These are phyloP conservation scores for Anthoptus insignis DNA, from an alignment of 2,888 invertebrate genomes.

Conservation along the genomic window DNA sequence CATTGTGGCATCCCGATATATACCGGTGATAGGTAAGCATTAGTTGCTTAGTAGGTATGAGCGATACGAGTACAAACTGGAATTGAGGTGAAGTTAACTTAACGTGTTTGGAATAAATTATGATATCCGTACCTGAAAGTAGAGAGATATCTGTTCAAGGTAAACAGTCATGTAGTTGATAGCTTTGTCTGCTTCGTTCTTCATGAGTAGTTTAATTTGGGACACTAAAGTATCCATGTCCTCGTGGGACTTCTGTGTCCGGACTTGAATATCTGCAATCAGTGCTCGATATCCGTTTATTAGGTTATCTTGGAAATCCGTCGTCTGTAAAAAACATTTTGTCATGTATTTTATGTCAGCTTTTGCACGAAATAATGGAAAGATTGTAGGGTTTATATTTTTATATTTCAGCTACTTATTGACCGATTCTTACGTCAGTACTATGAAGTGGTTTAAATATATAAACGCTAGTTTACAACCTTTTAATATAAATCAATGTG, in stretches of 20 bases:
- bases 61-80: no score
- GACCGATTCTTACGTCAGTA: no score
- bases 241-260: conserved; percentile 80
- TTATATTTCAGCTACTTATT: no score
- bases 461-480: no score
- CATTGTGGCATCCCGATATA: no score
- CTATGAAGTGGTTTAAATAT: no score
- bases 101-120: conserved; percentile 19
- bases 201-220: conserved; percentile 82
- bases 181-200: conserved; percentile 82
- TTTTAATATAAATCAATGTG: no score
- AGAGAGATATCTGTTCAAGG: conserved; percentile 80
- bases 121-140: conserved; percentile 71
- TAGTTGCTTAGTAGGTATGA: no score
- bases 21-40: no score
- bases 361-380: no score
- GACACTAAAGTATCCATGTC: conserved; percentile 83
- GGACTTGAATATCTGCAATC: conserved; percentile 80
- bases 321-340: conserved; percentile 63
- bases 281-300: conserved; percentile 81
- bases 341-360: no score
- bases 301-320: conserved; percentile 81
- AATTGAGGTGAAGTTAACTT: background rate
- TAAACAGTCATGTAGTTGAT: conserved; percentile 84
- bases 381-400: no score